phyloP scores from a whole-genome alignment of 2,888 invertebrate species.

The Aquatica leii region DNA sequence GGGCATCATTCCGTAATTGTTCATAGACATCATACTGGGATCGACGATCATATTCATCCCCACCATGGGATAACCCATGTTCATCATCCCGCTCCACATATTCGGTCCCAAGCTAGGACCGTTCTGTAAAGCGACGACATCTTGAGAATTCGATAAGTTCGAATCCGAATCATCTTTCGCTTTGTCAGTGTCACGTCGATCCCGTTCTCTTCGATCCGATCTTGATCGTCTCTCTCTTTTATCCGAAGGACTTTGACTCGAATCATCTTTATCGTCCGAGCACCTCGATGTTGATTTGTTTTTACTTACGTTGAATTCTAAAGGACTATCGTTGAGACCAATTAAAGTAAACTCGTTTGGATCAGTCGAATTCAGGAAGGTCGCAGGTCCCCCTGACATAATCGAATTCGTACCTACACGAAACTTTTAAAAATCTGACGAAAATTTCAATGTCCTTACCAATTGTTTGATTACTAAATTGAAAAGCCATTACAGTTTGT shows the following conservation, averaged over 20 bases:
- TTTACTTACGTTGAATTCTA: slow-evolving; percentile 70
- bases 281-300: slow-evolving; percentile 64
- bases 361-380: slow-evolving; percentile 35
- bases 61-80: slow-evolving; percentile 64
- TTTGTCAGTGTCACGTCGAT: slow-evolving; percentile 61
- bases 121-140: slow-evolving; percentile 50
- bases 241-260: slow-evolving; percentile 56
- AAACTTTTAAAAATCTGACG: background rate
- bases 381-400: slow-evolving; percentile 31
- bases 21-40: slow-evolving; percentile 70
- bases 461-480: slow-evolving; percentile 40
- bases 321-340: slow-evolving; percentile 67
- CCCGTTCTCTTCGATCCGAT: slow-evolving; percentile 46
- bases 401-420: slow-evolving; percentile 27
- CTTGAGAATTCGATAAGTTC: slow-evolving; percentile 56
- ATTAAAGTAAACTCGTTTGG: slow-evolving; percentile 42
- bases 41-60: slow-evolving; percentile 72
- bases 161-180: slow-evolving; percentile 60
- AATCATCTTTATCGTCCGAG: slow-evolving; percentile 59
- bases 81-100: slow-evolving; percentile 59
- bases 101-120: slow-evolving; percentile 51
- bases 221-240: slow-evolving; percentile 45
- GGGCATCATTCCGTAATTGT: slow-evolving; percentile 62
- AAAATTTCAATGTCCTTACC: no score
- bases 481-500: slow-evolving; percentile 37